Percentiles rank a stretch among this genome's conserved stretches.
phyloP scores from a whole-genome alignment of 2,888 invertebrate genomes.

The Amiota communis region DNA sequence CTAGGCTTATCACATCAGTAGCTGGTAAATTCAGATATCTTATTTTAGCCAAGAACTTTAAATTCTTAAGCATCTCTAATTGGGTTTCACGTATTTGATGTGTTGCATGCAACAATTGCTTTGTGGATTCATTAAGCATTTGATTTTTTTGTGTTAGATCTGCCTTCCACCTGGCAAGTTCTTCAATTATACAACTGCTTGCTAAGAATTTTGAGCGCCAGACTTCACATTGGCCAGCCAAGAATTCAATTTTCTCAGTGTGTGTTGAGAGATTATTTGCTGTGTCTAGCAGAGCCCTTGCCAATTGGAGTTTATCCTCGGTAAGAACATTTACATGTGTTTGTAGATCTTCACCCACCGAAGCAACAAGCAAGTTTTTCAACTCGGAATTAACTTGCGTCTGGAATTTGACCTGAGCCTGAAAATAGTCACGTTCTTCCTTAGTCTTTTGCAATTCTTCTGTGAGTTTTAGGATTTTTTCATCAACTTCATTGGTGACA shows the following conservation, averaged over 20 bases:
- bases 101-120: constrained; percentile 65
- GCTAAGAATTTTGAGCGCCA: constrained; percentile 98
- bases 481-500: constrained; percentile 23
- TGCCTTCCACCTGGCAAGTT: constrained; percentile 90
- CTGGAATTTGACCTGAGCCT: constrained; percentile 89
- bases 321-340: constrained; percentile 90
- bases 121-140: constrained; percentile 70
- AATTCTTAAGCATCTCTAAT: constrained; percentile 70
- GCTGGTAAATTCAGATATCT: constrained; percentile 70
- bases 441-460: constrained; percentile 74
- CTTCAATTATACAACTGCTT: constrained; percentile 94
- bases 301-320: constrained; percentile 92
- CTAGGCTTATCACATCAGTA: constrained; percentile 69
- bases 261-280: constrained; percentile 89
- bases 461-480: constrained; percentile 49
- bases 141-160: constrained; percentile 78
- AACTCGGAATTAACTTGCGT: constrained; percentile 92
- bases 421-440: constrained; percentile 81
- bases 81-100: constrained; percentile 73
- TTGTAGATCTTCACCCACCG: constrained; percentile 95
- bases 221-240: constrained; percentile 95
- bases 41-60: constrained; percentile 71
- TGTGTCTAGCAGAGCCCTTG: constrained; percentile 87
- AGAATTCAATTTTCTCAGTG: constrained; percentile 93
- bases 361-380: constrained; percentile 93